Base-by-base conservation (phyloP, 2,797 vertebrate genomes). In the Acanthiza pusilla region DNA sequence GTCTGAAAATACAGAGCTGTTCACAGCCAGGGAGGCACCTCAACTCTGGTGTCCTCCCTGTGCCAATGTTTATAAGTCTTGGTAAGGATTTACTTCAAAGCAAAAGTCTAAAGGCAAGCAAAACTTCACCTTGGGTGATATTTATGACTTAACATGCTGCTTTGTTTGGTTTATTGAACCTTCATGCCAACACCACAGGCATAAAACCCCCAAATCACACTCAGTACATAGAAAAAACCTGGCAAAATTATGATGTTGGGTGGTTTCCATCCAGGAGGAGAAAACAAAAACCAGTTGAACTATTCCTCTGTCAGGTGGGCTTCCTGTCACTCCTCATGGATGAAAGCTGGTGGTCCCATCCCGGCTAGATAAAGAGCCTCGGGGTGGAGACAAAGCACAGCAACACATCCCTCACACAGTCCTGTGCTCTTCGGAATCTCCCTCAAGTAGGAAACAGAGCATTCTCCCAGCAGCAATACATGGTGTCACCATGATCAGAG, bases 51-150 rank as follows among this genome's bases (percentile, higher is more conserved):
- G 55, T 54, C 48, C 34, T 78, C 20, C 7, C 34, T 68, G 11
- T 72, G 62, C 25, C 76, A 78, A 34, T 34, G 43, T 87, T 93
- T 93, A 19, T 26, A 40, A 60, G 63, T 42, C n/a, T 51, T 85
- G 60, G 51, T 75, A 89, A 71, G 54, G 40, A 58, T 62, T 94
- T 66, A 76, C 42, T 93, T 92, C 53, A 82, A 87, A 93, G 60
- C 43, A 78, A 70, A 60, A 58, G 32, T 79, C 87, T 77, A 87
- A 82, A 11, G 3, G 36, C 25, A 68, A 88, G 75, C 55, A 86
- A 78, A 88, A 51, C 40, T 34, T 73, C 34, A 47, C 48, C 32
- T 73, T 38, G 43, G 48, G 36, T 70, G 67, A 70, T 79, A 79
- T 66, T 89, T 91, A 73, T 57, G 23, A 53, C 65, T 66, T 91